Conservation (phyloP, 2,797 vertebrate species). For the Dermochelys coriacea region DNA sequence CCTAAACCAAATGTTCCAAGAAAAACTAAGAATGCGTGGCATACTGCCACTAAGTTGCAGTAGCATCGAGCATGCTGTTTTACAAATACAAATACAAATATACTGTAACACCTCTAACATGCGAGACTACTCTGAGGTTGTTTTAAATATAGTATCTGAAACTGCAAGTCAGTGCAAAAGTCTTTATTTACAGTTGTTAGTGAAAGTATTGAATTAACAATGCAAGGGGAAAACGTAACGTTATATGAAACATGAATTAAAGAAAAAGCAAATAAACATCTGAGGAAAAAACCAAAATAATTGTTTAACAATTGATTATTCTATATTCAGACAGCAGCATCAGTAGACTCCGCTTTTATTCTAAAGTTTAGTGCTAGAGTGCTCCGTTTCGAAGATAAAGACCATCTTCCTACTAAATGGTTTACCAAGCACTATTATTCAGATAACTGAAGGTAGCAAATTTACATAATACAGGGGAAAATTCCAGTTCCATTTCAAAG, state of each 20-base stretch:
- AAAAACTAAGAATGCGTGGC: conserved; percentile 85
- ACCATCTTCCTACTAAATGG: background rate
- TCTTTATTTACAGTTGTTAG: background rate
- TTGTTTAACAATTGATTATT: background rate
- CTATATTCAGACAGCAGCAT: background rate
- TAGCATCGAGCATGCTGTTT: conserved; percentile 75
- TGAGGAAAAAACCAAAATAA: background rate
- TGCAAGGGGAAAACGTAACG: background rate
- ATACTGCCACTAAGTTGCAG: conserved; percentile 82
- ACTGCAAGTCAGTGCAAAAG: background rate
- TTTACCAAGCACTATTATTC: background rate
- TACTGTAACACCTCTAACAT: background rate
- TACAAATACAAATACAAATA: background rate
- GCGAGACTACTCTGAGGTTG: background rate
- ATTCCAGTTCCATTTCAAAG: background rate
- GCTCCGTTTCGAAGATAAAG: background rate
- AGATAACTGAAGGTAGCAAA: background rate
- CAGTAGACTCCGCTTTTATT: background rate
- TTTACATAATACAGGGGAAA: background rate
- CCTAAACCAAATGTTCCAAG: conserved; percentile 89
- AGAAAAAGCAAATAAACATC: fast-evolving
- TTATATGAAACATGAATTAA: fast-evolving
- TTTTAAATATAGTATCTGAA: background rate
- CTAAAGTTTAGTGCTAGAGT: background rate
- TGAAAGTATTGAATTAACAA: background rate